Percentiles rank a stretch among this genome's conserved stretches.
Conservation (phyloP, 2,797 vertebrate species). For the Anableps anableps region DNA sequence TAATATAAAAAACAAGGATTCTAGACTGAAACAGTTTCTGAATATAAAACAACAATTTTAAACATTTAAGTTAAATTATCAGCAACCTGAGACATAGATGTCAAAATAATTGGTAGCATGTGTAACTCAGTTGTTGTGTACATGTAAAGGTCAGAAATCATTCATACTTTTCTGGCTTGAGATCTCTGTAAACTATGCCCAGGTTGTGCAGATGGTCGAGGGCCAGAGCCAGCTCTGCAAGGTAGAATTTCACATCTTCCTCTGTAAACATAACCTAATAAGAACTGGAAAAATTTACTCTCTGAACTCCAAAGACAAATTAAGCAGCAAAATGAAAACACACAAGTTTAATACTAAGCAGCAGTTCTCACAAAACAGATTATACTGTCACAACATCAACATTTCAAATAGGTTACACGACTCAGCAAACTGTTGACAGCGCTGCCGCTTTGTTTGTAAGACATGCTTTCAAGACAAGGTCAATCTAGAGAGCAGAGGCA, state of each 20-base stretch:
- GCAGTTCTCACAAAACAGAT: constrained; percentile 52
- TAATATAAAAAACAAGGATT: neutral
- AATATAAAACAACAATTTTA: neutral
- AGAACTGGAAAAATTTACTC: constrained; percentile 97
- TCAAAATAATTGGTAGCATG: neutral
- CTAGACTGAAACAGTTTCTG: neutral
- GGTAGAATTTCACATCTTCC: constrained; percentile 99
- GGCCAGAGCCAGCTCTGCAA: constrained; percentile 98
- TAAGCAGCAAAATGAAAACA: constrained; percentile 56
- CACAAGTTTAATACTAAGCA: constrained; percentile 50
- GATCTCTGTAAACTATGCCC: constrained; percentile 99
- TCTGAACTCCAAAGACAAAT: constrained; percentile 83
- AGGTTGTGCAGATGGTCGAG: constrained; percentile 98
- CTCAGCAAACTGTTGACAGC: constrained; percentile 49
- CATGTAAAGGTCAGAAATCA: constrained; percentile 13
- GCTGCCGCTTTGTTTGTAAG: constrained; percentile 59
- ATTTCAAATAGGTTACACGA: constrained; percentile 46
- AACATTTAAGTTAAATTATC: neutral
- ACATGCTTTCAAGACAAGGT: constrained; percentile 57
- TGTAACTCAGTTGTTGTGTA: neutral
- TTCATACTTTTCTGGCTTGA: constrained; percentile 99
- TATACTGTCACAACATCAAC: constrained; percentile 61
- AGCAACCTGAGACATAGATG: neutral
- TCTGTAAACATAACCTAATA: constrained; percentile 99
- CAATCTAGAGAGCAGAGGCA: constrained; percentile 60